Base-by-base conservation (phyloP, 2,113 vertebrate species). In the Scytalopus superciliaris region DNA sequence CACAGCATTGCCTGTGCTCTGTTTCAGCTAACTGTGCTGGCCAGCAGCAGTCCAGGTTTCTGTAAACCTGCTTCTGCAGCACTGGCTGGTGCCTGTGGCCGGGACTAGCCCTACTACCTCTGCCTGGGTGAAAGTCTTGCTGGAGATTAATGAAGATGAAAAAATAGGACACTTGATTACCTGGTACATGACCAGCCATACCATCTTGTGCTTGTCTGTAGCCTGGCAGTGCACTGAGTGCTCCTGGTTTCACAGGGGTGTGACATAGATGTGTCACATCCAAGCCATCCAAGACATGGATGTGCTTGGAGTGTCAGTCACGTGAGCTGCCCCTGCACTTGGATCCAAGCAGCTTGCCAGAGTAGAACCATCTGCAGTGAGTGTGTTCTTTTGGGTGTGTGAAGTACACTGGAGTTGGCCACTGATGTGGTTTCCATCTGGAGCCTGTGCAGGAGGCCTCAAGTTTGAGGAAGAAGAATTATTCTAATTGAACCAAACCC, bases 1-100 rank as follows among this genome's bases (percentile, higher is more conserved):
- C 45, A 39, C 0, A 2, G 3, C 4, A 6, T 37, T 6, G 4
- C 42, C 42, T 66, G 24, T 11, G 3, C 60, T 73, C 49, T 63
- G 25, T 62, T 83, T 28, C 31, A 47, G 42, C 44, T 50, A 49
- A 5, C 25, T 22, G 7, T 31, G 33, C 82, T 72, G 55, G 44
- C 40, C 66, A 72, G 45, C 53, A 76, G 77, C 57, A 82, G 45
- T 40, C 52, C 55, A 44, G 31, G n/a, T 68, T 72, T 66, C 37
- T 62, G 25, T 73, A 47, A 80, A 53, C 23, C 10, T 14, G 28
- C 24, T 83, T 73, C 49, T 67, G 57, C 25, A 56, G 50, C 23
- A 5, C n/a, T 57, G 47, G 62, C 18, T 0, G 0, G 24, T 2
- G 3, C n/a, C 72, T 6, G 0, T 1, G 35, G 59, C 50, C 27